Evolutionary conservation across 2,888 invertebrate genomes (phyloP).

Genomic region (Cyaniris semiargus): DNA sequence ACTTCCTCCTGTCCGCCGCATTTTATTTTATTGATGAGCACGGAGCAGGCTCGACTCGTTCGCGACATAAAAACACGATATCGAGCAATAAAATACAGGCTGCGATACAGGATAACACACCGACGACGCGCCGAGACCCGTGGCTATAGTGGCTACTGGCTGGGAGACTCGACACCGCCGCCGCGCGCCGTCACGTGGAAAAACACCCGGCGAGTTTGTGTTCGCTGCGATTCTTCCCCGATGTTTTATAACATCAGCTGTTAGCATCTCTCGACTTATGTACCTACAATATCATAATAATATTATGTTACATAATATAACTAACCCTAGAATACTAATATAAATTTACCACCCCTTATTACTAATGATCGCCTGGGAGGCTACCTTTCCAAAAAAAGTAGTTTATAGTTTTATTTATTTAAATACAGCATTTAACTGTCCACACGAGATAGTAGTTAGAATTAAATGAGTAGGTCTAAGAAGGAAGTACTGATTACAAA

Average conservation of each 20-base stretch:
- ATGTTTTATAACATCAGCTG: neutral
- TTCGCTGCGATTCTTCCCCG: neutral
- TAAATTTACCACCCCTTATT: no score
- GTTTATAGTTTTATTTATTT: no score
- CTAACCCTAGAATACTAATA: no score
- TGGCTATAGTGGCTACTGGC: no score
- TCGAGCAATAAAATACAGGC: neutral
- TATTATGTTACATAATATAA: neutral
- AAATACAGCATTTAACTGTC: neutral
- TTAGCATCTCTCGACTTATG: neutral
- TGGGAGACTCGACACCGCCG: neutral
- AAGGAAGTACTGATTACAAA: no score
- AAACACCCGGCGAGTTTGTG: neutral
- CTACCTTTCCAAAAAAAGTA: no score
- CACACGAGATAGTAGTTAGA: neutral
- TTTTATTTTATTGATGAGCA: neutral
- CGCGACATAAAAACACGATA: neutral
- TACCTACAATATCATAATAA: neutral
- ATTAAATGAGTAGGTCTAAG: neutral
- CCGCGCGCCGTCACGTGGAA: neutral
- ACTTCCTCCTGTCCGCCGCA: constrained; percentile 11
- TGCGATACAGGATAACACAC: neutral
- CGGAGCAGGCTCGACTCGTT: neutral
- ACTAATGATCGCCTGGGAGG: no score
- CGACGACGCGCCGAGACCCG: neutral